Evolutionary conservation across 2,113 vertebrate genomes (phyloP).

Genomic region (Limnothrissa miodon): DNA sequence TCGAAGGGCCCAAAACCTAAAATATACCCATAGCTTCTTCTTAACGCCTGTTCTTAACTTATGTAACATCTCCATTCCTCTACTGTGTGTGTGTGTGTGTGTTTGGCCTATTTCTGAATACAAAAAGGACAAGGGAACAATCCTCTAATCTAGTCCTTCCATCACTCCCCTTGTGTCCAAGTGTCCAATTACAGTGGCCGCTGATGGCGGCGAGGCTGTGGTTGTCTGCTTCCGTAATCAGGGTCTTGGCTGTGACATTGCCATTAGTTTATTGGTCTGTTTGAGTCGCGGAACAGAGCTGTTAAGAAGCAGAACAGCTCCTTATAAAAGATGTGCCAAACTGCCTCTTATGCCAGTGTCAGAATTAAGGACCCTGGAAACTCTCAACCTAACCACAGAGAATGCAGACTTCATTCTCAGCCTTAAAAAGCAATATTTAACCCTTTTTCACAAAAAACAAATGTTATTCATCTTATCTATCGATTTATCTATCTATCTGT

Average conservation of each 20-base stretch:
- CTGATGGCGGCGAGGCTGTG: background rate
- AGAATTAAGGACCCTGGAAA: constrained; percentile 52
- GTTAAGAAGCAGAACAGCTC: constrained; percentile 68
- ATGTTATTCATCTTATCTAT: background rate
- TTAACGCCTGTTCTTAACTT: too few relatives aligned
- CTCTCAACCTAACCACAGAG: constrained; percentile 41
- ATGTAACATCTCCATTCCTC: too few relatives aligned
- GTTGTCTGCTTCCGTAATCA: background rate
- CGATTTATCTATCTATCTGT: background rate
- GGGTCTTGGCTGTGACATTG: constrained; percentile 41
- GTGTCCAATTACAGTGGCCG: background rate
- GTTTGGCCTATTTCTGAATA: too few relatives aligned
- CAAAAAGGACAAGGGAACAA: too few relatives aligned
- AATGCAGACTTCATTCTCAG: background rate
- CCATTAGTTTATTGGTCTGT: constrained; percentile 70
- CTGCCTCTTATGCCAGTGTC: constrained; percentile 64
- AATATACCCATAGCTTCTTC: too few relatives aligned
- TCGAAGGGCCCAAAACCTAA: too few relatives aligned
- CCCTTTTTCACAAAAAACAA: too few relatives aligned
- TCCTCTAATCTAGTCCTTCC: too few relatives aligned
- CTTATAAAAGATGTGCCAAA: constrained; percentile 69
- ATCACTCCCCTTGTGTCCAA: background rate
- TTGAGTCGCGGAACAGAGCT: constrained; percentile 65
- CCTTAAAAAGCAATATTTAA: background rate
- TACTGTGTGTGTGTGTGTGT: too few relatives aligned